These are phyloP conservation scores for Dinothrombium tinctorium DNA, from an alignment of 1,140 invertebrate genomes.

Conservation along the genomic window DNA sequence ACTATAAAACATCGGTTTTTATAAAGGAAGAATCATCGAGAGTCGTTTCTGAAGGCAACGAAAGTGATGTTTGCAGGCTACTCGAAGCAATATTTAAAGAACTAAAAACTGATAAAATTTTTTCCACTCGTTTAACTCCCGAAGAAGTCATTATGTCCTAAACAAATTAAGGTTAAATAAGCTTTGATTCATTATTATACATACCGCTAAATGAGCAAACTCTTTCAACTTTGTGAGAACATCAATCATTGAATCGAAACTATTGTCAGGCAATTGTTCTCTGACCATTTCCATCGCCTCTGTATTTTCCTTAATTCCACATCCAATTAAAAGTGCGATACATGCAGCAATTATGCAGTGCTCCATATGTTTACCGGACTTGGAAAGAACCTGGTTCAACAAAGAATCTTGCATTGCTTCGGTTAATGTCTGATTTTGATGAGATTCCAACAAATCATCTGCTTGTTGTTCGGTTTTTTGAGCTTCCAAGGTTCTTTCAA, in stretches of 20 bases:
- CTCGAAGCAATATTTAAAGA: too few species aligned
- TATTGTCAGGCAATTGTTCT: conserved; percentile 43
- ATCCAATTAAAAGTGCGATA: conserved; percentile 68
- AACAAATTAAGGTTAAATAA: neutral
- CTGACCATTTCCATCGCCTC: conserved; percentile 45
- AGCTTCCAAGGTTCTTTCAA: conserved; percentile 43
- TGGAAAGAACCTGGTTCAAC: conserved; percentile 42
- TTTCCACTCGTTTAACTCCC: conserved; percentile 11
- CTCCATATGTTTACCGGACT: conserved; percentile 94
- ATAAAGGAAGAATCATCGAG: too few species aligned
- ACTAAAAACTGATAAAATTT: conserved; percentile 12
- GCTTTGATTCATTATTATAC: conserved; percentile 31
- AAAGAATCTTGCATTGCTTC: conserved; percentile 16
- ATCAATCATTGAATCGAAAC: conserved; percentile 58
- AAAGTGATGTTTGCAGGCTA: too few species aligned
- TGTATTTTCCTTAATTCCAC: conserved; percentile 61
- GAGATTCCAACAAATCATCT: conserved; percentile 39
- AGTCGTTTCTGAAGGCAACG: too few species aligned
- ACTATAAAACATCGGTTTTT: too few species aligned
- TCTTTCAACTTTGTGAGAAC: conserved; percentile 81
- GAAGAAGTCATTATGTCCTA: conserved; percentile 13
- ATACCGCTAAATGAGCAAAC: conserved; percentile 87
- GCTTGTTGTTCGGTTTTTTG: conserved; percentile 66
- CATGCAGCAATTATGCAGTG: conserved; percentile 89
- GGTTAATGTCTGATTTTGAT: conserved; percentile 16